Evolutionary conservation across 2,113 vertebrate genomes (phyloP).

Genomic region (Nerophis lumbriciformis): DNA sequence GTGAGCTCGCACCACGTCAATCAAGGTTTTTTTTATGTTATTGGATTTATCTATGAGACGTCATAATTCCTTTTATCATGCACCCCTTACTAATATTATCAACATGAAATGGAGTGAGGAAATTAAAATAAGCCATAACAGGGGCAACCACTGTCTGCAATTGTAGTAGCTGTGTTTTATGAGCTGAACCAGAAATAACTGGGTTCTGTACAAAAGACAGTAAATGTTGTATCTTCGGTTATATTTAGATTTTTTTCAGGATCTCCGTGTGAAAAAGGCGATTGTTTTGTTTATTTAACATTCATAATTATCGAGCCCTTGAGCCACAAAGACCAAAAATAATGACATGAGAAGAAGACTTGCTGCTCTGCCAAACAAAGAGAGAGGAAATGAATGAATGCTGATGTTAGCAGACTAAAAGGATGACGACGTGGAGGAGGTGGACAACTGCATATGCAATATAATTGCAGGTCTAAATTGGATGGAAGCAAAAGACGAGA

Average conservation of each 20-base stretch:
- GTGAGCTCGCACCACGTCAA: too few relatives aligned
- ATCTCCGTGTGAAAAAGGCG: too few relatives aligned
- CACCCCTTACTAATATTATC: too few relatives aligned
- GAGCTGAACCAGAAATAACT: too few relatives aligned
- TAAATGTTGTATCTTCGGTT: too few relatives aligned
- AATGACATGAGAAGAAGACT: constrained; percentile 14
- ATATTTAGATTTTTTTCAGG: too few relatives aligned
- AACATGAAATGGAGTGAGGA: not conserved
- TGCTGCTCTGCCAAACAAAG: not conserved
- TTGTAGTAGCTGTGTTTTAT: too few relatives aligned
- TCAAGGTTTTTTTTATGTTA: too few relatives aligned
- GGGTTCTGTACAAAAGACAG: too few relatives aligned
- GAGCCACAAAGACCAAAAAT: not conserved
- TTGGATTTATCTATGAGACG: too few relatives aligned
- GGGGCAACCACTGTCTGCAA: not conserved
- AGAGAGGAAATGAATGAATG: constrained; percentile 45
- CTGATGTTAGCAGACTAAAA: constrained; percentile 31
- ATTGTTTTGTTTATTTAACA: too few relatives aligned
- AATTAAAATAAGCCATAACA: not conserved
- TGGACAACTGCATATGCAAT: constrained; percentile 43
- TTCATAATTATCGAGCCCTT: not conserved
- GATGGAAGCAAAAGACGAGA: constrained; percentile 49
- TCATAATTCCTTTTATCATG: too few relatives aligned
- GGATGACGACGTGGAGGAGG: constrained; percentile 28
- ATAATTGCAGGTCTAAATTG: constrained; percentile 57